Evolutionary conservation across 2,888 invertebrate species (phyloP).

Genomic region (Thereva nobilitata): DNA sequence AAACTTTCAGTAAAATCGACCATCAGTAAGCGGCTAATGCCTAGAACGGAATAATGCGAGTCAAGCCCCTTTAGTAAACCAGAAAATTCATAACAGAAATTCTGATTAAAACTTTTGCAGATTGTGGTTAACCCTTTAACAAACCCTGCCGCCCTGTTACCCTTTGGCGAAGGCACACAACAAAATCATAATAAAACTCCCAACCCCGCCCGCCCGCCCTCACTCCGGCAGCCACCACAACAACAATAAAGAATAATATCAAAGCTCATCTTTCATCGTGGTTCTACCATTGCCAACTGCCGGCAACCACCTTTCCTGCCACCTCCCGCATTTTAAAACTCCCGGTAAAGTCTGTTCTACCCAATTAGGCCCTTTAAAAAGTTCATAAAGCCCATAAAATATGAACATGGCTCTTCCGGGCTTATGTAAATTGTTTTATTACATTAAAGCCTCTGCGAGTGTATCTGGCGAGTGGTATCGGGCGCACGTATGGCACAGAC

Average conservation of each 20-base stretch:
- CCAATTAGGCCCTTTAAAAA: slow-evolving; percentile 36
- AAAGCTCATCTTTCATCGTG: slow-evolving; percentile 36
- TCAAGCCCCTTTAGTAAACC: slow-evolving; percentile 11
- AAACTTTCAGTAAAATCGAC: slow-evolving; percentile 2
- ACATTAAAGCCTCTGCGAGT: slow-evolving; percentile 23
- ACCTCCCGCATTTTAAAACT: slow-evolving; percentile 1
- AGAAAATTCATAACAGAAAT: slow-evolving; percentile 4
- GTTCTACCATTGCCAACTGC: slow-evolving; percentile 16
- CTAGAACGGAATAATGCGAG: slow-evolving; percentile 14
- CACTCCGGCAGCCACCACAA: too few relatives aligned
- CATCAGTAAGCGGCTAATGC: slow-evolving; percentile 7
- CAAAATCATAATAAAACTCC: slow-evolving; percentile 28
- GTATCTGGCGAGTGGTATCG: slow-evolving; percentile 9
- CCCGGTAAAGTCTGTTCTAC: slow-evolving; percentile 26
- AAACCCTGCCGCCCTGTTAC: slow-evolving; percentile 12
- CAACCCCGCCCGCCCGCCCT: too few relatives aligned
- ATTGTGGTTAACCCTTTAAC: slow-evolving; percentile 29
- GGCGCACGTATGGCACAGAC: slow-evolving; percentile 11
- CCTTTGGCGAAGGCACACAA: slow-evolving; percentile 14
- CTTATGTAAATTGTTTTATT: slow-evolving; percentile 37
- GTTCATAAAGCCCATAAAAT: slow-evolving; percentile 35
- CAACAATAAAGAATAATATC: slow-evolving; percentile 35
- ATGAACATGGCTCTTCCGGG: slow-evolving; percentile 36
- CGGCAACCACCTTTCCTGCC: slow-evolving; percentile 4
- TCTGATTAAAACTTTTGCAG: slow-evolving; percentile 34